These are phyloP conservation scores for Agelas oroides DNA, from an alignment of 37 sponge, comb jelly and placozoan species.

Conservation along the genomic window DNA sequence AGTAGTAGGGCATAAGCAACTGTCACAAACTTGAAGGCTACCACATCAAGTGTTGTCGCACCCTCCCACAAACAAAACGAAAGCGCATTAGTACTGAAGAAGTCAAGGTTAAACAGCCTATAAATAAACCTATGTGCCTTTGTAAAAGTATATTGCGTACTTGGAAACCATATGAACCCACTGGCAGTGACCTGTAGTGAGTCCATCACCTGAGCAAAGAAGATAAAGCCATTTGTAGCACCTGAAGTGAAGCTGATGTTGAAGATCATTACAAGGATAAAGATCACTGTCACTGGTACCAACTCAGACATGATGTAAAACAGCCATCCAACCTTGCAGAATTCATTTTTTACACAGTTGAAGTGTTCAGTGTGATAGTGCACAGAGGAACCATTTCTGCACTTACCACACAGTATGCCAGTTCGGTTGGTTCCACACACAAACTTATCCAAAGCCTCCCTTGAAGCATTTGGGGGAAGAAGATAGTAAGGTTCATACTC, in stretches of 20 bases:
- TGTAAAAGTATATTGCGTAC: background rate
- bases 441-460: no score
- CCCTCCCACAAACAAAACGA: constrained; percentile 48
- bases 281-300: constrained; percentile 47
- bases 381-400: constrained; percentile 20
- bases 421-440: constrained; percentile 20
- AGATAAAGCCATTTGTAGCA: constrained; percentile 35
- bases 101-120: constrained; percentile 8
- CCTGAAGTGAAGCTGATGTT: constrained; percentile 59
- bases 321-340: constrained; percentile 39
- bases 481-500: no score
- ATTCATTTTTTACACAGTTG: background rate
- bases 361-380: constrained; percentile 32
- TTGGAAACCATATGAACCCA: background rate
- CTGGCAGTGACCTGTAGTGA: background rate
- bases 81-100: constrained; percentile 21
- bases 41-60: constrained; percentile 9
- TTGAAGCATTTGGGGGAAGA: no score
- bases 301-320: constrained; percentile 52
- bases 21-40: constrained; percentile 40
- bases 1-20: constrained; percentile 39
- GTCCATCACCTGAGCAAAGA: constrained; percentile 44
- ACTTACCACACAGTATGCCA: constrained; percentile 36
- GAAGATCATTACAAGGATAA: constrained; percentile 46
- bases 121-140: constrained; percentile 13